Percentiles rank a stretch among this genome's conserved stretches.
Conservation (phyloP, 2,888 invertebrate species). For the Rhopalosiphum nymphaeae region DNA sequence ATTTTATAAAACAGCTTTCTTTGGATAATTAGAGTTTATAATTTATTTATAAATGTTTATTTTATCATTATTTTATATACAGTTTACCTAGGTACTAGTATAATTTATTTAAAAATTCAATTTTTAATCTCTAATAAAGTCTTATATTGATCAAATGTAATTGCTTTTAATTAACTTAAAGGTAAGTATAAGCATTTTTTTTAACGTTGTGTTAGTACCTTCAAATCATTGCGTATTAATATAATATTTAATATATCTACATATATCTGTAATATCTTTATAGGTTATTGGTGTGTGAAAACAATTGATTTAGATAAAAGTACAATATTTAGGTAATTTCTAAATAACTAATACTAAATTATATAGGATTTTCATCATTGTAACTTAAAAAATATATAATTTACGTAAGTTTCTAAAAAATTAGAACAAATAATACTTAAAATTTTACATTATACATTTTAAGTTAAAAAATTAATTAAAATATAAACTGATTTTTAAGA, state of each 20-base stretch:
- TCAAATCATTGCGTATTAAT: neutral
- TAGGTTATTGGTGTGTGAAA: neutral
- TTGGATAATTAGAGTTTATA: neutral
- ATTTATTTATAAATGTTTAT: neutral
- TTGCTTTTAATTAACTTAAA: neutral
- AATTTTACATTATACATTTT: neutral
- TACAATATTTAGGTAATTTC: neutral
- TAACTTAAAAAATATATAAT: neutral
- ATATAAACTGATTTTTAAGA: neutral
- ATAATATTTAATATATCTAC: neutral
- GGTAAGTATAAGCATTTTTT: neutral
- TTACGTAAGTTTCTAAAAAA: neutral
- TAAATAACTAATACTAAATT: neutral
- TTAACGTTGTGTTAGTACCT: neutral
- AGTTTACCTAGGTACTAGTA: neutral
- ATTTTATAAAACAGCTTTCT: neutral
- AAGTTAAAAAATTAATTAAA: neutral
- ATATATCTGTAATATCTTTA: neutral
- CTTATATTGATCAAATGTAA: neutral
- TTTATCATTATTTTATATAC: neutral
- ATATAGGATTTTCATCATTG: neutral
- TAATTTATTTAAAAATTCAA: neutral
- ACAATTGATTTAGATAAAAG: neutral
- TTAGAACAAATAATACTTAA: neutral
- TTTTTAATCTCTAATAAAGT: neutral